Evolutionary conservation across 1,140 invertebrate genomes (phyloP), one percentile per base, ranked within the genome.

Genomic region (Atta cephalotes): DNA sequence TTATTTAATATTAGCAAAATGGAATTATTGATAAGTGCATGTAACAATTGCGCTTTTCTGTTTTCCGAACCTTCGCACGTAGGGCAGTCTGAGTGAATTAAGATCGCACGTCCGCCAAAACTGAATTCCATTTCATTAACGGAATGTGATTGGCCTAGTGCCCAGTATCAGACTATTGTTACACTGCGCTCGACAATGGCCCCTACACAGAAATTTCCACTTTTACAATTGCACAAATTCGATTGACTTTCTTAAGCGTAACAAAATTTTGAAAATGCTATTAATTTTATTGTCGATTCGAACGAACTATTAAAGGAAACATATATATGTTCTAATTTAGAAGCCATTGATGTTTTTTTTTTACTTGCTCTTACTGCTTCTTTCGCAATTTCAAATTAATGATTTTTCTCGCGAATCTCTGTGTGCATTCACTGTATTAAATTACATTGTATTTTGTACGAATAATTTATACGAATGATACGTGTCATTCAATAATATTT

Each of bases 141-240:
- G 77, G 68, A 88, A 90, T 77, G 81, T 90, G 78, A 90, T 90
- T 90, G 89, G 89, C 76, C 68, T 82, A 80, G 63, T 88, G 89
- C 89, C 86, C 86, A 79, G 82, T 87, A 89, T 87, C 85, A 60
- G 79, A 81, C 76, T 72, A 81, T 85, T 70, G 89, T 77, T 39
- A 62, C 25, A 31, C 53, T 74, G 72, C 72, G 62, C 86, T 58
- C 86, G 71, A 58, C 80, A 85, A 63, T 25, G 6, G 18, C 39
- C n/a, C 4, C 70, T 49, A 62, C 56, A 74, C 14, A 35, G 70
- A 51, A 49, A 84, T 77, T 62, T 79, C 28, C 74, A 53, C 58
- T 79, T 60, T 79, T 56, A 82, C 87, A 78, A 70, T 89, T 66
- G 60, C 72, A 5, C 84, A 71, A 88, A 86, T 84, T 84, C 70